These are phyloP conservation scores for Oriolus oriolus DNA, from an alignment of 2,113 vertebrate genomes.

Conservation along the genomic window DNA sequence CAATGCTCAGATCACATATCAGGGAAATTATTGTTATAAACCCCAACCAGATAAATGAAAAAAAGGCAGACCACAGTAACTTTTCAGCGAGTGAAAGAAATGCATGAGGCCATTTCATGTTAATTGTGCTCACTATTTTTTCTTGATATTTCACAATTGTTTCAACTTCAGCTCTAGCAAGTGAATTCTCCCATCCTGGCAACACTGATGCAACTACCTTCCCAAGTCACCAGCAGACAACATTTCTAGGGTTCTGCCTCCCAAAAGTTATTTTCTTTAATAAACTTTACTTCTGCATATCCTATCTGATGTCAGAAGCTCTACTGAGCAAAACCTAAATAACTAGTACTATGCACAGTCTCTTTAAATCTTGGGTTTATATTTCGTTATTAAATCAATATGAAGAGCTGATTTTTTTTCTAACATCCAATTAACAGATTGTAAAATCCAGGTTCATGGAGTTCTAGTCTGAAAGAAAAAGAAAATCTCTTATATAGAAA, in stretches of 20 bases:
- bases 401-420: not conserved
- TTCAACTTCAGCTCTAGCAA: not conserved
- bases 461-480: not conserved
- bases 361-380: not conserved
- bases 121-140: accelerated
- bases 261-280: not conserved
- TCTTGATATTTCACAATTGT: not conserved
- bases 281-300: not conserved
- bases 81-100: not conserved
- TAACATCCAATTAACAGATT: not conserved
- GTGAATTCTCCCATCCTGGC: not conserved
- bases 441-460: not conserved
- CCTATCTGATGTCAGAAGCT: not conserved
- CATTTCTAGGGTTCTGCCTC: not conserved
- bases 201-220: not conserved
- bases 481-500: no score
- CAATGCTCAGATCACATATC: not conserved
- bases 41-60: not conserved
- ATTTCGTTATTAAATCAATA: not conserved
- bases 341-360: accelerated
- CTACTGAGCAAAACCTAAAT: not conserved
- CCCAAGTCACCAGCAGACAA: not conserved
- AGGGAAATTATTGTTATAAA: not conserved
- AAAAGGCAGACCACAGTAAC: not conserved
- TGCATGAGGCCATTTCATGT: not conserved